A percentile compares a stretch with the other conserved stretches of the same genome.
phyloP scores from a whole-genome alignment of 1,140 invertebrate species.

The Cheumatopsyche charites region DNA sequence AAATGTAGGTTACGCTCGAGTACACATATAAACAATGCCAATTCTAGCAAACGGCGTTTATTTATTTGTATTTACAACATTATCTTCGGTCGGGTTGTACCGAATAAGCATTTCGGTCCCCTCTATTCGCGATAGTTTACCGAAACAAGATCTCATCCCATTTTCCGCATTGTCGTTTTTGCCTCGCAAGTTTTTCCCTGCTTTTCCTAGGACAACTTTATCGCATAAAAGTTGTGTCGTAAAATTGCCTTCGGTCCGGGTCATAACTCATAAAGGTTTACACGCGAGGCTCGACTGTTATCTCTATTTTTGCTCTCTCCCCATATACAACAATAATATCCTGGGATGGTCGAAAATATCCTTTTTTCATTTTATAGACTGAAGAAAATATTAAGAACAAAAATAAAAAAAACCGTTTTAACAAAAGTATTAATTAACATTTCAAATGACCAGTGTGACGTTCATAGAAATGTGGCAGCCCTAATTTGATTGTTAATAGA shows the following conservation, averaged over 20 bases:
- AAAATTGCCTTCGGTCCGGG: background rate
- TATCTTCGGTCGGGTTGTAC: no score
- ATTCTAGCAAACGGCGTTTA: no score
- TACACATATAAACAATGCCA: no score
- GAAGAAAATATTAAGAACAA: background rate
- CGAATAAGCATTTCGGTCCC: no score
- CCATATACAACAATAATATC: background rate
- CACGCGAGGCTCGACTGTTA: no score
- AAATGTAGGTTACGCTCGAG: no score
- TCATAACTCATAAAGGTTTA: constrained; percentile 5
- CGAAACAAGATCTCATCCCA: background rate
- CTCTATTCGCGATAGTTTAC: background rate
- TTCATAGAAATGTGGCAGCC: no score
- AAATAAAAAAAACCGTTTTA: background rate
- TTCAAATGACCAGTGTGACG: no score
- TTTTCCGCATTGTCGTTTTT: background rate
- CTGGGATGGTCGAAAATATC: background rate
- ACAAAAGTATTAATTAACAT: background rate
- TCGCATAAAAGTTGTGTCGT: constrained; percentile 18
- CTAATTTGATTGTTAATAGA: no score
- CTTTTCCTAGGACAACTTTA: background rate
- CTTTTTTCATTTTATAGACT: background rate
- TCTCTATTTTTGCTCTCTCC: background rate
- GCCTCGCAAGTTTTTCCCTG: background rate
- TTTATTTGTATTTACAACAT: no score